phyloP scores from a whole-genome alignment of 1,140 invertebrate species.

The Temnothorax nylanderi region DNA sequence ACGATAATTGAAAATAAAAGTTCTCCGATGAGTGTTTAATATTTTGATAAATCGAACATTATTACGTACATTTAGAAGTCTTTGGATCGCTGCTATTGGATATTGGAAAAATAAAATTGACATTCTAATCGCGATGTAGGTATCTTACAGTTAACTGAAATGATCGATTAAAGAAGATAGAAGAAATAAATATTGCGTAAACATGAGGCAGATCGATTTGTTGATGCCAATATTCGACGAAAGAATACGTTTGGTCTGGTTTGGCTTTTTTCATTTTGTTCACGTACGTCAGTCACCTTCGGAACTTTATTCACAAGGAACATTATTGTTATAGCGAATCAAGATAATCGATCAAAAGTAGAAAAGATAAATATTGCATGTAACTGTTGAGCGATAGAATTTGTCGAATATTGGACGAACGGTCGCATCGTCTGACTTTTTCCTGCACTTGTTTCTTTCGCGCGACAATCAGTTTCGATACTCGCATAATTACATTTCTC shows the following conservation, averaged over 20 bases:
- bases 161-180: background rate
- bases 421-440: background rate
- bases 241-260: background rate
- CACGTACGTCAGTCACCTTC: background rate
- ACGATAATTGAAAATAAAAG: background rate
- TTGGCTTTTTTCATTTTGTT: background rate
- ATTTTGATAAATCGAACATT: background rate
- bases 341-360: background rate
- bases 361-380: background rate
- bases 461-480: background rate
- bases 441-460: background rate
- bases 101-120: background rate
- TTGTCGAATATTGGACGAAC: background rate
- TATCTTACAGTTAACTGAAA: background rate
- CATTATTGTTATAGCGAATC: background rate
- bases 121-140: background rate
- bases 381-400: background rate
- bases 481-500: constrained; percentile 8
- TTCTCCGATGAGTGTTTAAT: background rate
- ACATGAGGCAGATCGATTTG: background rate
- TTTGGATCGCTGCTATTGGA: background rate
- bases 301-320: background rate
- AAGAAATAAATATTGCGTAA: constrained; percentile 6
- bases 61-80: background rate
- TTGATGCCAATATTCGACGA: background rate